Conservation (phyloP, 2,888 invertebrate genomes). For the Prenolepis imparis region DNA sequence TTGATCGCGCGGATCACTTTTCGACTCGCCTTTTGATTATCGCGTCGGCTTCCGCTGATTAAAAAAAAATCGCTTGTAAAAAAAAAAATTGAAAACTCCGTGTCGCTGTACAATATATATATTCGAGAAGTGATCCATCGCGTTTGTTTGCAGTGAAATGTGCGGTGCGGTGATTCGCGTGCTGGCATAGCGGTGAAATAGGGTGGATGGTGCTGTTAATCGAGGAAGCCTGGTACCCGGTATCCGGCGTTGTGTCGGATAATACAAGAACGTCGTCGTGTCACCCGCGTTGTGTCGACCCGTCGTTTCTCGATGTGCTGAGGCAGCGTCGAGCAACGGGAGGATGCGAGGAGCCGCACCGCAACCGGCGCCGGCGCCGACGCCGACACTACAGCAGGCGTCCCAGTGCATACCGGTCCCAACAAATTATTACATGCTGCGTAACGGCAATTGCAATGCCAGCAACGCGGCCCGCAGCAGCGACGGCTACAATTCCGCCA, state of each 20-base stretch:
- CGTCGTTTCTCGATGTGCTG: not conserved
- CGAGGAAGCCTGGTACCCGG: not conserved
- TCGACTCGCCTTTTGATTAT: not conserved
- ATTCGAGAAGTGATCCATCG: not conserved
- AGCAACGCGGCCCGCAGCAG: constrained; percentile 78
- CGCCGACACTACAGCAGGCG: constrained; percentile 1
- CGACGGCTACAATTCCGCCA: constrained; percentile 80
- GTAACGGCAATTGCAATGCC: constrained; percentile 50
- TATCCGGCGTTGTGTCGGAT: constrained; percentile 2
- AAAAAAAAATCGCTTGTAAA: not conserved
- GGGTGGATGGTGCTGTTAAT: not conserved
- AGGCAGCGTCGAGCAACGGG: not conserved
- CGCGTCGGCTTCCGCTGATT: not conserved
- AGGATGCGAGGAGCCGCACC: constrained; percentile 23
- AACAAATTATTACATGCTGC: not conserved
- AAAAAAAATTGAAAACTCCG: not conserved
- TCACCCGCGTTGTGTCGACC: not conserved
- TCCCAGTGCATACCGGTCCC: constrained; percentile 10
- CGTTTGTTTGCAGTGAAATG: not conserved
- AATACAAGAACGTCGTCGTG: not conserved
- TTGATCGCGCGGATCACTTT: not conserved
- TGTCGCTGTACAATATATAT: not conserved
- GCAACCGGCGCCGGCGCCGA: constrained; percentile 12
- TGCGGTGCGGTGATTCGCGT: not conserved
- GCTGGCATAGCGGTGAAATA: not conserved